Base-by-base conservation (phyloP, 2,113 vertebrate genomes). In the Gorsachius goisagi region DNA sequence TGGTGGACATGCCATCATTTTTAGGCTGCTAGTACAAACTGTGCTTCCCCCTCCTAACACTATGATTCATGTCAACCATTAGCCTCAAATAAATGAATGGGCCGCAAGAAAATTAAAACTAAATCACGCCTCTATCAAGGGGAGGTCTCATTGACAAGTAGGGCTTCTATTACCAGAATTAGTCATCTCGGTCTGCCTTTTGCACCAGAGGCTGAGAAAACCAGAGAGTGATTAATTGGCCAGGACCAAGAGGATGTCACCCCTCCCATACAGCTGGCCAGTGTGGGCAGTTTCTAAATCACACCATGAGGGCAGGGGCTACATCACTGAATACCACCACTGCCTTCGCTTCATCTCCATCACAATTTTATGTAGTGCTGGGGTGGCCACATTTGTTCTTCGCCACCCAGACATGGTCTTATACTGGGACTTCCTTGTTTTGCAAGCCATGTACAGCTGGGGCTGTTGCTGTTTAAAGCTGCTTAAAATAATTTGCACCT, bases 141-240 rank as follows among this genome's bases (percentile, higher is more conserved):
- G 71, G 47, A 96, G 32, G 23, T 89, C 77, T 92, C 32, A 49
- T 53, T 94, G 82, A 77, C 93, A 85, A 79, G 56, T 47, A 87
- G 35, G 74, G 74, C 74, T 41, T 88, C 53, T 82, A 12, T 66
- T 90, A 71, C 85, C 88, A 83, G 79, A 90, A 93, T 95, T 94
- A 88, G 88, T 91, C 95, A 91, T 83, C 63, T 93, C 44, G 55
- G 56, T 67, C 71, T 96, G 75, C 82, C 78, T 93, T 88, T 88
- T 95, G 72, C 59, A 88, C 72, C 41, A 74, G 63, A 66, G 64
- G 35, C 74, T 83, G 32, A 47, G 75, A 74, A 93, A 93, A 86
- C 5, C 45, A 77, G 68, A 71, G 45, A 33, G 21, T 90, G 88
- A 95, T 84, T 95, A 81, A 93, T 7, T 88, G 88, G 41, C 75